Conservation (phyloP, 2,888 invertebrate species). For the Cantharis rustica region DNA sequence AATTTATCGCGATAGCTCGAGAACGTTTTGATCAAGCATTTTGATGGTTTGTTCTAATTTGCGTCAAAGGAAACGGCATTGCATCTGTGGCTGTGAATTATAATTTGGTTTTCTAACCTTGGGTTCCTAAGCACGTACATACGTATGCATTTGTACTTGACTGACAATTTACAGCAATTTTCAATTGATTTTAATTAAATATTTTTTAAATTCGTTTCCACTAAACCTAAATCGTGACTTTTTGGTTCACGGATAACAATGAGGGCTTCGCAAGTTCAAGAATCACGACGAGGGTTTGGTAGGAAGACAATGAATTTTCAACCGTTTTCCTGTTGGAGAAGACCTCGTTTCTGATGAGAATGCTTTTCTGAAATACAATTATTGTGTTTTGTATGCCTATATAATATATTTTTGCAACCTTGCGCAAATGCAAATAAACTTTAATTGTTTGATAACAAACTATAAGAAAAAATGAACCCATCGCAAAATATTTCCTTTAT, state of each 20-base stretch:
- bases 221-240: background rate
- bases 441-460: background rate
- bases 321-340: background rate
- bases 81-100: background rate
- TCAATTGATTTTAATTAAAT: background rate
- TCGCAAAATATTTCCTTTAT: background rate
- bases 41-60: background rate
- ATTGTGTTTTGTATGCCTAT: background rate
- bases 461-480: background rate
- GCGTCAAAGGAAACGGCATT: background rate
- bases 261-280: too few relatives aligned
- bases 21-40: background rate
- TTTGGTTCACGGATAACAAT: background rate
- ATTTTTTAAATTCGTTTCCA: background rate
- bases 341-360: background rate
- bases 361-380: background rate
- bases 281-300: background rate
- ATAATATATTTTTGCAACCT: background rate
- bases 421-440: background rate
- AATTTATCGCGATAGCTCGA: background rate
- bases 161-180: background rate
- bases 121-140: background rate
- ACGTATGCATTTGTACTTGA: background rate
- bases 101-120: background rate
- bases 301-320: background rate